Evolutionary conservation across 2,113 vertebrate species (phyloP).

Genomic region (Hiodon tergisus): DNA sequence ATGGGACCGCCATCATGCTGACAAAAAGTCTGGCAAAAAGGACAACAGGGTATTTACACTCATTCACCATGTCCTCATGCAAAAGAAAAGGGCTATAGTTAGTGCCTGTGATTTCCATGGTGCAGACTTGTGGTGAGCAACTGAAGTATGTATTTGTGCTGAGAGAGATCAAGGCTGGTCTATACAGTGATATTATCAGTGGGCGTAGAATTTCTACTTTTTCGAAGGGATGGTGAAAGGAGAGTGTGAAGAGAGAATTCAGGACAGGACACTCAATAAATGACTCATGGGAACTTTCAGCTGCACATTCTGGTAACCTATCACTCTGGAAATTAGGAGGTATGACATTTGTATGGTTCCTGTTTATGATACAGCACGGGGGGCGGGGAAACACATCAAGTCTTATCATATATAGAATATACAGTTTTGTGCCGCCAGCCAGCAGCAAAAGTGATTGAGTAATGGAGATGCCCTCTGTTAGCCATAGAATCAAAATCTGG

Average conservation of each 20-base stretch:
- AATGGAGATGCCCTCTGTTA: too few relatives aligned
- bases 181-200: background rate
- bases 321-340: constrained; percentile 7
- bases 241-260: background rate
- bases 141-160: background rate
- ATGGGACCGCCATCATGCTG: background rate
- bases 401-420: too few relatives aligned
- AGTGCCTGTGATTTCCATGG: background rate
- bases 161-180: background rate
- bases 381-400: too few relatives aligned
- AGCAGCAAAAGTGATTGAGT: too few relatives aligned
- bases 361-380: too few relatives aligned
- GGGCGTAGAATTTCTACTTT: background rate
- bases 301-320: background rate
- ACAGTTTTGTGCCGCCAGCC: too few relatives aligned
- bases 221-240: background rate
- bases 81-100: background rate
- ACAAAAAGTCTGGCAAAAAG: background rate
- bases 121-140: background rate
- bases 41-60: constrained; percentile 5
- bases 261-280: background rate
- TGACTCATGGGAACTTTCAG: background rate
- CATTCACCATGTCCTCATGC: background rate
- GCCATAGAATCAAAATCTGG: too few relatives aligned
- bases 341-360: too few relatives aligned